A percentile compares a stretch with the other conserved stretches of the same genome.
These are phyloP conservation scores for Julus scanicus DNA, from an alignment of 2,888 invertebrate species.

Conservation along the genomic window DNA sequence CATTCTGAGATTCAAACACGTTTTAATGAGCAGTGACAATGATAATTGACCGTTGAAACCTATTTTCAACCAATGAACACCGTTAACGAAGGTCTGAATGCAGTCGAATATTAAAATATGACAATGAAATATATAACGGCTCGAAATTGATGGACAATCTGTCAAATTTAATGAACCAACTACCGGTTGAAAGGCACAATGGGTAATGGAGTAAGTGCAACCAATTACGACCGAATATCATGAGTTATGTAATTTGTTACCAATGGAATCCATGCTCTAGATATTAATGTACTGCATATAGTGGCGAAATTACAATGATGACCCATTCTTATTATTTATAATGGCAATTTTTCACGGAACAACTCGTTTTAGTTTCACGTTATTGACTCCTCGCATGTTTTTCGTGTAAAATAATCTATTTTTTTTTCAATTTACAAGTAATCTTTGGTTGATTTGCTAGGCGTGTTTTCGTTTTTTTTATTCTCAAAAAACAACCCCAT, in stretches of 20 bases:
- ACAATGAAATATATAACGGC: neutral
- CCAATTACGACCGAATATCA: slow-evolving; percentile 12
- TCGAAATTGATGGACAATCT: neutral
- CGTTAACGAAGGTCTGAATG: neutral
- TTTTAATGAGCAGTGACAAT: neutral
- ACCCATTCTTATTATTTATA: neutral
- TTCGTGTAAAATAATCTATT: too few species aligned
- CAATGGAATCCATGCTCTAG: too few species aligned
- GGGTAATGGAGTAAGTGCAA: neutral
- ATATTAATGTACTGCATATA: neutral
- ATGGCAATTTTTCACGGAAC: neutral
- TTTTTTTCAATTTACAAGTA: too few species aligned
- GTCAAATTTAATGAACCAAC: slow-evolving; percentile 14
- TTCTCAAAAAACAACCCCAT: too few species aligned
- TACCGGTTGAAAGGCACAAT: neutral
- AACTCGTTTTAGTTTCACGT: neutral
- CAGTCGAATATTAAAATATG: neutral
- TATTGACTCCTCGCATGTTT: neutral
- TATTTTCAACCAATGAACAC: neutral
- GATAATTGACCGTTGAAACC: neutral
- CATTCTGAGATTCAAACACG: neutral
- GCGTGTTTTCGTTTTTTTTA: too few species aligned
- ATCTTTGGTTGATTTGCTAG: too few species aligned
- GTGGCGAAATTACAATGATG: neutral
- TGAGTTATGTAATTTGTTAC: neutral